Conservation (phyloP, 23 tunicate genomes). For the Pegea sp. region DNA sequence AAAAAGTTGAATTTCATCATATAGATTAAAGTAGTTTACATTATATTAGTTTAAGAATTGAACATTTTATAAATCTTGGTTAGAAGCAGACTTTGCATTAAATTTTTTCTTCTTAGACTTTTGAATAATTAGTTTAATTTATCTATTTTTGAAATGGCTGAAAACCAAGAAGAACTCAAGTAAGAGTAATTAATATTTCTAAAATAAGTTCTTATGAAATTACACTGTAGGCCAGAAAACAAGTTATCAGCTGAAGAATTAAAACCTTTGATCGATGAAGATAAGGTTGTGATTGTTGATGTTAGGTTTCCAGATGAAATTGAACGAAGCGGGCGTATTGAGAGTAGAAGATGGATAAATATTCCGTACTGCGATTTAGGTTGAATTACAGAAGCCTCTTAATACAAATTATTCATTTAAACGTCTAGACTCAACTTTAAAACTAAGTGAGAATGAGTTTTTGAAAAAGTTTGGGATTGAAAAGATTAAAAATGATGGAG, state of each 20-base stretch:
- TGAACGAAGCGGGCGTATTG: constrained; percentile 4
- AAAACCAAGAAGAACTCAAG: too few relatives aligned
- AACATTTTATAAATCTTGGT: too few relatives aligned
- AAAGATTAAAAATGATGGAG: not conserved
- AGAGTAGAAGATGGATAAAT: constrained; percentile 1
- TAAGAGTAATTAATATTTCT: too few relatives aligned
- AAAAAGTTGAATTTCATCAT: too few relatives aligned
- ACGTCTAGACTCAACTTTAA: constrained; percentile 1
- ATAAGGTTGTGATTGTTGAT: constrained; percentile 2
- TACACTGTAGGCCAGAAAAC: not conserved
- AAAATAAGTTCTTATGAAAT: too few relatives aligned
- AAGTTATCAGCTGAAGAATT: not conserved
- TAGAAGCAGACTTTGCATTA: too few relatives aligned
- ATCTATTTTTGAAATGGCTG: too few relatives aligned
- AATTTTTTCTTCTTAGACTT: too few relatives aligned
- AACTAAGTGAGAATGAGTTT: not conserved
- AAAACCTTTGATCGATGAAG: not conserved
- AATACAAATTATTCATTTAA: not conserved
- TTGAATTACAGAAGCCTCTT: not conserved
- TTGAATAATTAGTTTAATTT: too few relatives aligned
- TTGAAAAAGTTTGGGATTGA: not conserved
- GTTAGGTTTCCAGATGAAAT: constrained; percentile 6
- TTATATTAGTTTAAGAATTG: too few relatives aligned
- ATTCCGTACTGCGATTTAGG: constrained; percentile 7
- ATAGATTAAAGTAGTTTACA: too few relatives aligned